Evolutionary conservation across 2,888 invertebrate species (phyloP).

Genomic region (Silvanus unidentatus): DNA sequence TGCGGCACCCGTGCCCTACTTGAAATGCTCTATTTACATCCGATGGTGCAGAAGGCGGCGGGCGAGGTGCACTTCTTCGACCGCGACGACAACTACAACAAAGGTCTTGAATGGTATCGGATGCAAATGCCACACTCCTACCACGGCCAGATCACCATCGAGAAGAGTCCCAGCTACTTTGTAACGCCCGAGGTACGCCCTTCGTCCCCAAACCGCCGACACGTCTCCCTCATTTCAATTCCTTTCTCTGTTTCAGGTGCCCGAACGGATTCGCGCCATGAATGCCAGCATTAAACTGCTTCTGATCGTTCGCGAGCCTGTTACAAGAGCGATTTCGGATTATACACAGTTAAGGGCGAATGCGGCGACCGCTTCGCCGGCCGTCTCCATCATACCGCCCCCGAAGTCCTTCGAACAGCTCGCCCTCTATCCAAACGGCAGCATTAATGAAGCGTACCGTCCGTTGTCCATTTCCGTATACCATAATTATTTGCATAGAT

Average conservation of each 20-base stretch:
- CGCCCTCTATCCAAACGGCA: constrained; percentile 72
- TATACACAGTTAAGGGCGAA: constrained; percentile 88
- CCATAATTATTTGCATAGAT: constrained; percentile 79
- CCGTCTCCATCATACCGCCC: constrained; percentile 44
- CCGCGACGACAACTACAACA: constrained; percentile 84
- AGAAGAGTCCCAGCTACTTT: constrained; percentile 98
- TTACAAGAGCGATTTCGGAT: constrained; percentile 92
- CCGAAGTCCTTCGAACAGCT: constrained; percentile 70
- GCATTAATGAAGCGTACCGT: constrained; percentile 75
- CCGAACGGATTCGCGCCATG: constrained; percentile 89
- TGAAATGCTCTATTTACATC: constrained; percentile 94
- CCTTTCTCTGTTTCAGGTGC: constrained; percentile 56
- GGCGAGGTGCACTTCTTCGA: constrained; percentile 98
- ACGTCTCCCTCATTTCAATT: no score
- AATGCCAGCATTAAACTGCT: constrained; percentile 87
- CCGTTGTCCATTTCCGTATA: constrained; percentile 87
- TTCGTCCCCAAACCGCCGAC: no score
- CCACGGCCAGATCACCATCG: constrained; percentile 88
- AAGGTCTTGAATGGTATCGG: constrained; percentile 92
- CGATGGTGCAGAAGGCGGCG: constrained; percentile 84
- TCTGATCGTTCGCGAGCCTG: constrained; percentile 92
- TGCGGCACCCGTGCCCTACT: constrained; percentile 93
- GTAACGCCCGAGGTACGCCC: constrained; percentile 81
- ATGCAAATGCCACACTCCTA: constrained; percentile 92
- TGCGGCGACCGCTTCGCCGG: constrained; percentile 68